phyloP scores from a whole-genome alignment of 2,113 vertebrate genomes.

The Psettodes erumei region DNA sequence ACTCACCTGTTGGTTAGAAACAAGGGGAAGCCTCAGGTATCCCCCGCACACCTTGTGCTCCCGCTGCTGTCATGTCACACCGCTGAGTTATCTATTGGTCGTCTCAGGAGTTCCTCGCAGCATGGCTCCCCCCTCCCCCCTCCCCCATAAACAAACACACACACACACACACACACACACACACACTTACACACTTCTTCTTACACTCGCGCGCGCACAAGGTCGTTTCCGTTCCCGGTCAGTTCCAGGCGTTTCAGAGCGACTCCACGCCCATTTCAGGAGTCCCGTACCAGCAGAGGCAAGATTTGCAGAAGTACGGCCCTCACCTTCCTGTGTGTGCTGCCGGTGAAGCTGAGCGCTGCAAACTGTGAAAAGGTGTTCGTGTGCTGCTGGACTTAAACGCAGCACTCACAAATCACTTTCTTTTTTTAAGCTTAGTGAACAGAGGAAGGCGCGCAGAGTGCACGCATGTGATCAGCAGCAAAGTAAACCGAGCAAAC shows the following conservation, averaged over 20 bases:
- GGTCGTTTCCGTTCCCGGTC: conserved; percentile 39
- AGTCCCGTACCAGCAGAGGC: not conserved
- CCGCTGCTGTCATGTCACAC: not conserved
- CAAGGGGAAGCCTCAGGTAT: not conserved
- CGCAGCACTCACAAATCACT: not conserved
- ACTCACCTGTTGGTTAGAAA: conserved; percentile 37
- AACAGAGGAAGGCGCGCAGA: no score
- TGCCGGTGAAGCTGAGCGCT: not conserved
- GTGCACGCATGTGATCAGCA: not conserved
- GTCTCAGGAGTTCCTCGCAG: no score
- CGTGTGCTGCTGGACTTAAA: not conserved
- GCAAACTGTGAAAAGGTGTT: not conserved
- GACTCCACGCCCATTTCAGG: conserved; percentile 57
- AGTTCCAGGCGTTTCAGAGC: not conserved
- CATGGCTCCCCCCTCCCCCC: no score
- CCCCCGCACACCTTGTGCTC: not conserved
- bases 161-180: no score
- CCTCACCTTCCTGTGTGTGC: not conserved
- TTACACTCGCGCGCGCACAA: no score
- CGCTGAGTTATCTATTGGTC: no score
- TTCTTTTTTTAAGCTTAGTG: no score
- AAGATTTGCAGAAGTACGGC: not conserved
- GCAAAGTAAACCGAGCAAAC: conserved; percentile 18
- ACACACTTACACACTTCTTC: conserved; percentile 4
- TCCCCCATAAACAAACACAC: no score